These are phyloP conservation scores for Odontesthes bonariensis DNA, from an alignment of 2,113 vertebrate species.

Conservation along the genomic window DNA sequence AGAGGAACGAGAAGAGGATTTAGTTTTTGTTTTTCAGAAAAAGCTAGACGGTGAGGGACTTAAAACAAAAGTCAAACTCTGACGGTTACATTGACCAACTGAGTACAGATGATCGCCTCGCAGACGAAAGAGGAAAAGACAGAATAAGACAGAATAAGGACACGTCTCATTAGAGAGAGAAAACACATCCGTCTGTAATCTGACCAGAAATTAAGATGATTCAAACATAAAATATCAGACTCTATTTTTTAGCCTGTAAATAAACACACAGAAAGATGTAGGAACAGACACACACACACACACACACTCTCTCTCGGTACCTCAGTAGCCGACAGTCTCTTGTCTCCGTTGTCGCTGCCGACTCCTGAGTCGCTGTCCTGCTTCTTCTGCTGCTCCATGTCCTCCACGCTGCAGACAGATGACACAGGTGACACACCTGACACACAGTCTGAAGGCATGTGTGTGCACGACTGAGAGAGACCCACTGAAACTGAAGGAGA, in stretches of 20 bases:
- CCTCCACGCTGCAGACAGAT: slow-evolving; percentile 83
- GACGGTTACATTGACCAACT: too few relatives aligned
- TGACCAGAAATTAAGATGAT: not conserved
- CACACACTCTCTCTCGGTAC: slow-evolving; percentile 70
- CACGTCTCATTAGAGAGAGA: not conserved
- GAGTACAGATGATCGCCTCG: too few relatives aligned
- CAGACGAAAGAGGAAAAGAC: too few relatives aligned
- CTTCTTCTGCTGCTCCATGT: slow-evolving; percentile 90
- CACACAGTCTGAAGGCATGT: slow-evolving; percentile 12
- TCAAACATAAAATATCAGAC: not conserved
- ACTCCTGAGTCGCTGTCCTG: slow-evolving; percentile 94
- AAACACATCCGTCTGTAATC: not conserved
- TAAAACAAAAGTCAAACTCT: too few relatives aligned
- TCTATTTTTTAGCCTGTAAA: not conserved
- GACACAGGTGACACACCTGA: slow-evolving; percentile 50
- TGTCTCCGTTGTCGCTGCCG: slow-evolving; percentile 95
- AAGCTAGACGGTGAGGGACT: too few relatives aligned
- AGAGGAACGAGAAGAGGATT: too few relatives aligned
- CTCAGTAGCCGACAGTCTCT: slow-evolving; percentile 94
- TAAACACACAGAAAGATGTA: not conserved
- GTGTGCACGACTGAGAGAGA: not conserved
- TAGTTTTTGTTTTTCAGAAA: too few relatives aligned
- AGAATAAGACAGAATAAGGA: too few relatives aligned
- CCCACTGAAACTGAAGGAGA: not conserved
- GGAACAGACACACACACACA: not conserved